A percentile compares a stretch with the other conserved stretches of the same genome.
Conservation (phyloP, 2,113 vertebrate species). For the Butastur rufipennis region DNA sequence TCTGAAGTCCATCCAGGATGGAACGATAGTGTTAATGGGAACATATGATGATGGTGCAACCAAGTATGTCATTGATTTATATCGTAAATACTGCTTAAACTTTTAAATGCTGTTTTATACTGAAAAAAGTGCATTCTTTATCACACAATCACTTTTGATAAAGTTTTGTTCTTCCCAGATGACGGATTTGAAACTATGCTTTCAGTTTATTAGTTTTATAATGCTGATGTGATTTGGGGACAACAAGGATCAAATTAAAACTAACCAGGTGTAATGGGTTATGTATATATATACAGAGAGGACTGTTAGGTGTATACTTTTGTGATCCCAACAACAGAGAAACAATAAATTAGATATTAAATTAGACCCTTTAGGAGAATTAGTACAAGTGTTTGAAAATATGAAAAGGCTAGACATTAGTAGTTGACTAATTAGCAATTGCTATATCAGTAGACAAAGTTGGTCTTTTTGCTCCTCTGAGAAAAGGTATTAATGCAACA, state of each 20-base stretch:
- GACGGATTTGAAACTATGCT: neutral
- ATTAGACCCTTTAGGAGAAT: neutral
- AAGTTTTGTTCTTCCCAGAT: neutral
- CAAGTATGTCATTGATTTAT: conserved; percentile 79
- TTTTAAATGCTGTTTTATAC: neutral
- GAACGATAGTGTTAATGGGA: conserved; percentile 91
- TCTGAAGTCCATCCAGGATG: conserved; percentile 86
- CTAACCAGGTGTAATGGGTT: neutral
- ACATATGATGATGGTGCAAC: conserved; percentile 92
- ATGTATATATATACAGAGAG: neutral
- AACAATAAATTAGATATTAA: neutral
- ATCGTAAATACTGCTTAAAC: neutral
- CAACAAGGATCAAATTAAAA: neutral
- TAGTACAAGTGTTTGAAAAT: neutral
- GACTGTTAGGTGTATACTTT: neutral
- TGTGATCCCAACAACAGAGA: neutral
- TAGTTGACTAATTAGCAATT: neutral
- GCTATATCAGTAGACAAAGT: neutral
- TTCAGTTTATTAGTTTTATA: neutral
- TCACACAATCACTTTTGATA: neutral
- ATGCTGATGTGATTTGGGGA: neutral
- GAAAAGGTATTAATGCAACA: neutral
- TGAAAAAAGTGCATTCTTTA: neutral
- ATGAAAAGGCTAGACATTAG: neutral
- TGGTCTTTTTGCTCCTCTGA: neutral